Conservation (phyloP, 2,113 vertebrate genomes). For the Chaetodon trifascialis region DNA sequence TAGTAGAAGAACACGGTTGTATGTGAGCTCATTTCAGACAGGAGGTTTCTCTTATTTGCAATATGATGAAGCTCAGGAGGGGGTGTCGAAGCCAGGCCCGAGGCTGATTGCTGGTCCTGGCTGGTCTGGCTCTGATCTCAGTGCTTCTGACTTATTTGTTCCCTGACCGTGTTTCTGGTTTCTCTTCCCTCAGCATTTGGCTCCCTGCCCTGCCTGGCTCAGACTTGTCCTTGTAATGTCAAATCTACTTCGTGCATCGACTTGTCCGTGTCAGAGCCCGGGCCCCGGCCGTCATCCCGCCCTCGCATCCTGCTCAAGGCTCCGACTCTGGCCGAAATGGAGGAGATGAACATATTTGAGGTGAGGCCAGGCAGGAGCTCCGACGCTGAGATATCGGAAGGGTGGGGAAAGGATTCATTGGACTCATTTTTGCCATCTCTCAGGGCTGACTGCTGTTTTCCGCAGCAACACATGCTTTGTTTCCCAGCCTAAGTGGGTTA, state of each 20-base stretch:
- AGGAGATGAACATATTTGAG: slow-evolving; percentile 95
- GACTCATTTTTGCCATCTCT: background rate
- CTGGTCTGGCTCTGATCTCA: background rate
- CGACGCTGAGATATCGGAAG: background rate
- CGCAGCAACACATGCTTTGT: slow-evolving; percentile 6
- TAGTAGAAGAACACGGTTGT: too few relatives aligned
- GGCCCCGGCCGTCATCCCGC: slow-evolving; percentile 61
- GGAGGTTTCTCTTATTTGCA: too few relatives aligned
- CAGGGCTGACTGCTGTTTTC: background rate
- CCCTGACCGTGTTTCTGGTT: slow-evolving; percentile 2
- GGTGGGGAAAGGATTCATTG: background rate
- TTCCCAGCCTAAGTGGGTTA: slow-evolving; percentile 14
- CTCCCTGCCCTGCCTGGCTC: slow-evolving; percentile 93
- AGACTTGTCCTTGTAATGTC: slow-evolving; percentile 83
- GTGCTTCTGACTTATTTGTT: background rate
- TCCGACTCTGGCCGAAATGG: slow-evolving; percentile 96
- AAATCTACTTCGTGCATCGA: slow-evolving; percentile 93
- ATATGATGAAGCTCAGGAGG: too few relatives aligned
- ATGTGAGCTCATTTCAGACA: too few relatives aligned
- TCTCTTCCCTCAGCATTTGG: slow-evolving; percentile 83
- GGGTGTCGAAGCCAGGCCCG: too few relatives aligned
- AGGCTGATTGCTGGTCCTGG: too few relatives aligned
- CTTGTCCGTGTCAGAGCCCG: slow-evolving; percentile 81
- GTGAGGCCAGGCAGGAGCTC: slow-evolving; percentile 67
- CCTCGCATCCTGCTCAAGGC: slow-evolving; percentile 93